Evolutionary conservation across 2,888 invertebrate genomes (phyloP).

Genomic region (Chymomyza amoena): DNA sequence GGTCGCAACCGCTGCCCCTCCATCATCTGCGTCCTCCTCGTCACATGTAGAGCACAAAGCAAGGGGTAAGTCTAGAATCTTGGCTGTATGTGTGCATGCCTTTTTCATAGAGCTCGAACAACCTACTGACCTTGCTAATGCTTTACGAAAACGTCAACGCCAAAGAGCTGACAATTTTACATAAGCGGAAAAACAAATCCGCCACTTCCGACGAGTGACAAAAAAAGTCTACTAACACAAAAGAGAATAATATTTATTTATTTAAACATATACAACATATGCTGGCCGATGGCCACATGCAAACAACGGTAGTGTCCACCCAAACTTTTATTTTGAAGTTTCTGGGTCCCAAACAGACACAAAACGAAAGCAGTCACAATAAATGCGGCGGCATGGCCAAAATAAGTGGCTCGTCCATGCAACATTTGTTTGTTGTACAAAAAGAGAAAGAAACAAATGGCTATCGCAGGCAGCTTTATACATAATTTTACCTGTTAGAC

Average conservation of each 20-base stretch:
- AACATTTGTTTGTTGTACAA: constrained; percentile 2
- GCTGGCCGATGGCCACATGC: constrained; percentile 46
- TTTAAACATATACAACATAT: constrained; percentile 70
- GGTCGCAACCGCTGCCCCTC: constrained; percentile 50
- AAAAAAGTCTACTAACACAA: constrained; percentile 27
- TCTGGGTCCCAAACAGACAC: constrained; percentile 10
- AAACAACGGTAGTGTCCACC: constrained; percentile 3
- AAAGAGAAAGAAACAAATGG: not conserved
- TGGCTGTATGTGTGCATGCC: not conserved
- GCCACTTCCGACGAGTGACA: constrained; percentile 69
- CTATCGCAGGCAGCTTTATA: constrained; percentile 49
- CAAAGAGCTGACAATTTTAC: constrained; percentile 4
- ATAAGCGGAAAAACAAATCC: constrained; percentile 77
- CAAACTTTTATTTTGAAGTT: constrained; percentile 1
- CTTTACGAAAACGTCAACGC: not conserved
- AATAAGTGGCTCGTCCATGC: constrained; percentile 11
- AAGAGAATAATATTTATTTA: constrained; percentile 49
- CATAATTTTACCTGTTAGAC: constrained; percentile 57
- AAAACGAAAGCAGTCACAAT: constrained; percentile 51
- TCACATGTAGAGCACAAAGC: constrained; percentile 70
- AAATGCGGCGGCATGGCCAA: constrained; percentile 33
- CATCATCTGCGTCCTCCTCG: constrained; percentile 51
- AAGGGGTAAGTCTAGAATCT: constrained; percentile 42
- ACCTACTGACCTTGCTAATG: constrained; percentile 9
- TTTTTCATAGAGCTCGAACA: not conserved